A percentile compares a stretch with the other conserved stretches of the same genome.
These are phyloP conservation scores for Solenodon paradoxus DNA, from an alignment of 2,113 vertebrate species.

Conservation along the genomic window DNA sequence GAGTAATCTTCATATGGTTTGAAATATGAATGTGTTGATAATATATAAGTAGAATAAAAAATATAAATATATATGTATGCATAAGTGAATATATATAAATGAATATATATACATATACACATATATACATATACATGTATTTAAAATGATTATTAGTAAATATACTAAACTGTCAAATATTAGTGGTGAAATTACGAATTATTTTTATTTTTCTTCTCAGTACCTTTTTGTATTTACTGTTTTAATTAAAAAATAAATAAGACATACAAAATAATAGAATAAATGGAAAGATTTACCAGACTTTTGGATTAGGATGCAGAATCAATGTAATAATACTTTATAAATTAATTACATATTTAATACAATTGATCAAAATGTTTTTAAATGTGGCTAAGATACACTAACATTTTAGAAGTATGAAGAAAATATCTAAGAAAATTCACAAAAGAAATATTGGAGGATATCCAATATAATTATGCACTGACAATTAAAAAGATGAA, in stretches of 20 bases:
- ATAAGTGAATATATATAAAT: too few relatives aligned
- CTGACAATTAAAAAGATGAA: not conserved
- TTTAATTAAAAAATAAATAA: conserved; percentile 29
- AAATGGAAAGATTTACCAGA: not conserved
- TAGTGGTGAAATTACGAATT: not conserved
- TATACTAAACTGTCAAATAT: not conserved
- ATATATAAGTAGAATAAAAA: not conserved
- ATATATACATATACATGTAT: not conserved
- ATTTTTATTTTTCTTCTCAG: conserved; percentile 10
- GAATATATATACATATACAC: not conserved
- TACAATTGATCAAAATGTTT: not conserved
- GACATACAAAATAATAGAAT: not conserved
- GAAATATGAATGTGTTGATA: not conserved
- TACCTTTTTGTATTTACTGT: not conserved
- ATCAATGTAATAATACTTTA: not conserved
- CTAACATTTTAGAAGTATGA: not conserved
- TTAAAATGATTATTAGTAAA: not conserved
- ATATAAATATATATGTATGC: not conserved
- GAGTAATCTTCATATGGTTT: too few relatives aligned
- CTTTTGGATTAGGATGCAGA: not conserved
- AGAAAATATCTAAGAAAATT: not conserved
- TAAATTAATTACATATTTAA: not conserved
- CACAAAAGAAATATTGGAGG: not conserved
- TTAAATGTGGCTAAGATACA: not conserved
- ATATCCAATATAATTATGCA: not conserved